phyloP scores from a whole-genome alignment of 2,113 vertebrate genomes.

The Cryptotis parvus region DNA sequence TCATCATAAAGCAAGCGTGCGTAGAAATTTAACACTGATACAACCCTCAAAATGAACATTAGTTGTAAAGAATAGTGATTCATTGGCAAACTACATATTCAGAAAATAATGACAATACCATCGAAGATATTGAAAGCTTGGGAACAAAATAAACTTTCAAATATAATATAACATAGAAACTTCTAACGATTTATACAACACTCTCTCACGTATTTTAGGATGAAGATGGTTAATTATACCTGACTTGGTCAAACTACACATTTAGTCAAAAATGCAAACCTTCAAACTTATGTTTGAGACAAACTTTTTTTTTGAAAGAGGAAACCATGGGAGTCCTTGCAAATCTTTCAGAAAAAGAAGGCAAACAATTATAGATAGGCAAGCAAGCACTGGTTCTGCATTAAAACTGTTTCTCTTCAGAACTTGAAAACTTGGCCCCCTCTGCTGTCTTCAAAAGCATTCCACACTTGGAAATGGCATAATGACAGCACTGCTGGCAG shows the following conservation, averaged over 20 bases:
- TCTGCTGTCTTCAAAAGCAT: constrained; percentile 50
- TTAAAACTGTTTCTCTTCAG: constrained; percentile 19
- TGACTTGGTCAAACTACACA: neutral
- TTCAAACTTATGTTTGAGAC: neutral
- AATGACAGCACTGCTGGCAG: neutral
- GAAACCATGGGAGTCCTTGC: constrained; percentile 5
- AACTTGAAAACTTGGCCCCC: neutral
- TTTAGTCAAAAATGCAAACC: constrained; percentile 4
- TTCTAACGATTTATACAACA: neutral
- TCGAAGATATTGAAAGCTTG: constrained; percentile 1
- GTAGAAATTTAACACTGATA: neutral
- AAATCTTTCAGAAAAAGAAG: constrained; percentile 48
- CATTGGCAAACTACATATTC: neutral
- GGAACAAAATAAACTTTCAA: neutral
- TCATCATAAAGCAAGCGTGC: neutral
- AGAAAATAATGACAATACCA: neutral
- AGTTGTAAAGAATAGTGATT: neutral
- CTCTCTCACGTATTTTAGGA: constrained; percentile 38
- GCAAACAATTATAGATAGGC: neutral
- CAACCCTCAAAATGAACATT: neutral
- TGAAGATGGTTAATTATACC: constrained; percentile 20
- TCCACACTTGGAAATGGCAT: neutral
- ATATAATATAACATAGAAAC: neutral
- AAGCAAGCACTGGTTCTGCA: neutral
- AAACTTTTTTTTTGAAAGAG: constrained; percentile 41